These are phyloP conservation scores for Periophthalmus modestus DNA, from an alignment of 2,113 vertebrate species.

Conservation along the genomic window DNA sequence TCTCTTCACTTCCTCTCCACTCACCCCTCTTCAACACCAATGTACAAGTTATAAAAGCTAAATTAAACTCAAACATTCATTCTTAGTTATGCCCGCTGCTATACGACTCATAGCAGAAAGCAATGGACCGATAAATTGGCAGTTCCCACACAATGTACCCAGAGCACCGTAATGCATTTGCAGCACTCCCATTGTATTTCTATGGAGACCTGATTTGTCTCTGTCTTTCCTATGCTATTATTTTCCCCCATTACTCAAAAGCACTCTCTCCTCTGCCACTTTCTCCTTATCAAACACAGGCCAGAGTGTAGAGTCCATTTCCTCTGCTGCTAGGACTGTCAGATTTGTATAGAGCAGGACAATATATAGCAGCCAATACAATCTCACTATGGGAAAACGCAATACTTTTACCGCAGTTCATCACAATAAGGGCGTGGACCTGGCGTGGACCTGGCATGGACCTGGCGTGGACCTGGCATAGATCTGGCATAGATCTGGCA, in stretches of 20 bases:
- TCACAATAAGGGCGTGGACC: background rate
- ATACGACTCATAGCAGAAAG: conserved; percentile 18
- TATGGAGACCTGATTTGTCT: conserved; percentile 27
- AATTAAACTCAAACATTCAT: conserved; percentile 20
- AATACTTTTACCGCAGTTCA: background rate
- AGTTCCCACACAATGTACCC: conserved; percentile 17
- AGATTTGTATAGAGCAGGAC: background rate
- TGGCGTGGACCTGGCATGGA: too few relatives aligned
- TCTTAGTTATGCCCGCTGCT: conserved; percentile 6
- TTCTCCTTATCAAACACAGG: conserved; percentile 14
- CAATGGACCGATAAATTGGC: conserved; percentile 50
- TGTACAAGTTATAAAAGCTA: background rate
- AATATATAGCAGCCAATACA: background rate
- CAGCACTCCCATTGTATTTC: conserved; percentile 22
- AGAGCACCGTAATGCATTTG: conserved; percentile 7
- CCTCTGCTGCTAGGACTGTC: conserved; percentile 11
- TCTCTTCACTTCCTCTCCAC: background rate
- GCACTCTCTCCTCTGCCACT: conserved; percentile 23
- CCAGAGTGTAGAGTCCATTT: conserved; percentile 37
- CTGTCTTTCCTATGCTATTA: conserved; percentile 8
- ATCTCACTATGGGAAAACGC: background rate
- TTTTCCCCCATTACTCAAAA: background rate
- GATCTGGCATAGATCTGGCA: too few relatives aligned
- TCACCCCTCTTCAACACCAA: background rate
- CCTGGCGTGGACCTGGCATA: too few relatives aligned